These are phyloP conservation scores for Pseudomyrmex gracilis DNA, from an alignment of 1,140 invertebrate species.

Conservation along the genomic window DNA sequence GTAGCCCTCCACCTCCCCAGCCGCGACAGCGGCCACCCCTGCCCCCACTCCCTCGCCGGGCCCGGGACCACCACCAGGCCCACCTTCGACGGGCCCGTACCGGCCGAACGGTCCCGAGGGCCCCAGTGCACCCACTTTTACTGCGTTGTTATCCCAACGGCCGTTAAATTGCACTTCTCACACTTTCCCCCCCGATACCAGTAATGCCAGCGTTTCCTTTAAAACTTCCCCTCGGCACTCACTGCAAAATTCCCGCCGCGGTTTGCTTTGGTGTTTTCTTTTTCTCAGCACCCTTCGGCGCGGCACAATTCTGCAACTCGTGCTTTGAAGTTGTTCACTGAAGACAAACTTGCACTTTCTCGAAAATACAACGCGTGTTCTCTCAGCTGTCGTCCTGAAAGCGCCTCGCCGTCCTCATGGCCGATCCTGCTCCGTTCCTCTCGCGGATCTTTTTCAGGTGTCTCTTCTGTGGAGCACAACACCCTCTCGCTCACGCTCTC, in stretches of 20 bases:
- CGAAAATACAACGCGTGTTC: conserved; percentile 16
- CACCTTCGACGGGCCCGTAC: conserved; percentile 84
- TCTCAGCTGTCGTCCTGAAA: conserved; percentile 46
- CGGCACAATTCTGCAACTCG: not conserved
- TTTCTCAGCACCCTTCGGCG: conserved; percentile 23
- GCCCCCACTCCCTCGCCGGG: conserved; percentile 78
- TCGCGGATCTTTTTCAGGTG: not conserved
- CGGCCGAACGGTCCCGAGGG: conserved; percentile 83
- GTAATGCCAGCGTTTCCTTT: conserved; percentile 37
- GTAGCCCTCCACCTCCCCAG: conserved; percentile 84
- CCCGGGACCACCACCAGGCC: conserved; percentile 79
- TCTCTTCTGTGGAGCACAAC: conserved; percentile 5
- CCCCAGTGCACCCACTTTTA: conserved; percentile 85
- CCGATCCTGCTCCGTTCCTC: not conserved
- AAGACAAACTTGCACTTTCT: conserved; percentile 18
- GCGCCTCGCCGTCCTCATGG: conserved; percentile 41
- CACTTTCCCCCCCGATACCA: conserved; percentile 68
- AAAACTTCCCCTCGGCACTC: conserved; percentile 52
- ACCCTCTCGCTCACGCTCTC: not conserved
- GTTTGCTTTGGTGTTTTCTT: conserved; percentile 7
- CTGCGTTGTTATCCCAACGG: conserved; percentile 75
- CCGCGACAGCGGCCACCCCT: conserved; percentile 81
- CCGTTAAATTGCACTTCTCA: conserved; percentile 74
- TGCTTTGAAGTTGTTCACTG: not conserved
- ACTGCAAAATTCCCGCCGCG: conserved; percentile 61